A percentile compares a stretch with the other conserved stretches of the same genome.
Conservation (phyloP, 2,888 invertebrate species). For the Clivina fossor region DNA sequence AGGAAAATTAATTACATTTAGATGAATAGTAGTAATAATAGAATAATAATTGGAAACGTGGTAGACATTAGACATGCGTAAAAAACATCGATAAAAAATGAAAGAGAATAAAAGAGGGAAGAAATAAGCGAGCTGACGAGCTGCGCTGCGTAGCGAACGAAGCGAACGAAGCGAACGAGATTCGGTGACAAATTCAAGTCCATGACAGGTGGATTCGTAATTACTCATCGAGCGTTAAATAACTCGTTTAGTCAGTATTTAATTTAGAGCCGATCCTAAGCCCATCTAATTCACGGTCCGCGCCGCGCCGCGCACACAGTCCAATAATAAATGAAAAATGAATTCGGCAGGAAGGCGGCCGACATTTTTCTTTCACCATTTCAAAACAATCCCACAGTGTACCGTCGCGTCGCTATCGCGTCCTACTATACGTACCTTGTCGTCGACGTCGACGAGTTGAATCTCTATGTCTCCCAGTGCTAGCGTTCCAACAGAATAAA, state of each 20-base stretch:
- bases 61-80: too few species aligned
- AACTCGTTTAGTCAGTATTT: constrained; percentile 28
- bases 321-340: constrained; percentile 33
- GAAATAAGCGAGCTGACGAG: too few species aligned
- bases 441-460: too few species aligned
- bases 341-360: constrained; percentile 22
- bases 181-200: constrained; percentile 22
- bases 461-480: constrained; percentile 15
- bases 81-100: too few species aligned
- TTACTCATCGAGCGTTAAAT: constrained; percentile 30
- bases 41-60: too few species aligned
- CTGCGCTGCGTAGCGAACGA: too few species aligned
- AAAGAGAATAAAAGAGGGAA: too few species aligned
- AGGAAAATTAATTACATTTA: too few species aligned
- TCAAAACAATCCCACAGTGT: constrained; percentile 25
- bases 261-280: constrained; percentile 19
- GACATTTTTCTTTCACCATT: constrained; percentile 29
- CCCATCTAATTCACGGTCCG: constrained; percentile 23
- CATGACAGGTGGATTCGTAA: constrained; percentile 31
- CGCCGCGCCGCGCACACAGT: constrained; percentile 11
- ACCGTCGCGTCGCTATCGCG: neutral
- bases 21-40: too few species aligned
- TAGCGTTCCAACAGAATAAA: constrained; percentile 24
- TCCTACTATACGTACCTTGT: too few species aligned
- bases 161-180: too few species aligned